A percentile compares a stretch with the other conserved stretches of the same genome.
Evolutionary conservation across 2,888 invertebrate genomes (phyloP).

Genomic region (Odontocolon sp.): DNA sequence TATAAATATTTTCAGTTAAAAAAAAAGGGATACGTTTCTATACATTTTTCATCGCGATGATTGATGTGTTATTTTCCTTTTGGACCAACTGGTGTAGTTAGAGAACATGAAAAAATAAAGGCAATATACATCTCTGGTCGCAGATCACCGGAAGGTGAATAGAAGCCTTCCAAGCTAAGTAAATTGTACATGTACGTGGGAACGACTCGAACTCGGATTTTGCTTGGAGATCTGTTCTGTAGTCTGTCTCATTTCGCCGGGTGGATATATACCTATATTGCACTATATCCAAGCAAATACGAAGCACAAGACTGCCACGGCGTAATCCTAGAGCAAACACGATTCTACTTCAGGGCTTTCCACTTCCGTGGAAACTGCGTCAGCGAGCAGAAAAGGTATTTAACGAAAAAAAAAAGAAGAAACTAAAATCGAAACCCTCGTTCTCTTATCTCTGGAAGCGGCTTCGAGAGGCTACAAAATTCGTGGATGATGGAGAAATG

Average conservation of each 20-base stretch:
- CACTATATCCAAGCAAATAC: slow-evolving; percentile 40
- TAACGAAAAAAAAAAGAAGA: slow-evolving; percentile 17
- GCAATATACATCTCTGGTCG: slow-evolving; percentile 7
- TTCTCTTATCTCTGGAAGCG: slow-evolving; percentile 44
- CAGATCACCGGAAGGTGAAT: slow-evolving; percentile 37
- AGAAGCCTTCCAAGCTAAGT: slow-evolving; percentile 40
- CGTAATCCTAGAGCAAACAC: slow-evolving; percentile 61
- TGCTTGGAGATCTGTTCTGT: slow-evolving; percentile 12
- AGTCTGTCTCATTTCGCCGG: background rate
- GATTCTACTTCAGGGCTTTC: slow-evolving; percentile 60
- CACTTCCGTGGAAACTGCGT: slow-evolving; percentile 58
- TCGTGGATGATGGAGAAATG: slow-evolving; percentile 27
- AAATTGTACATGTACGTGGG: slow-evolving; percentile 59
- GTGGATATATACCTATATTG: slow-evolving; percentile 4
- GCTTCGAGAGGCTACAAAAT: background rate
- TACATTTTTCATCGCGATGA: no score
- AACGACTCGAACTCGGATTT: slow-evolving; percentile 58
- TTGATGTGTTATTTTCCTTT: slow-evolving; percentile 15
- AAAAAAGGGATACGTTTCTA: no score
- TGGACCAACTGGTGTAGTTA: slow-evolving; percentile 16
- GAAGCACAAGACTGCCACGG: slow-evolving; percentile 40
- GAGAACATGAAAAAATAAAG: slow-evolving; percentile 20
- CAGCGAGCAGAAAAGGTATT: slow-evolving; percentile 1
- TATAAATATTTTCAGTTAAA: no score
- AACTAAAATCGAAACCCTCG: slow-evolving; percentile 45